Base-by-base conservation (phyloP, 1,140 invertebrate species). In the Tribolium madens region DNA sequence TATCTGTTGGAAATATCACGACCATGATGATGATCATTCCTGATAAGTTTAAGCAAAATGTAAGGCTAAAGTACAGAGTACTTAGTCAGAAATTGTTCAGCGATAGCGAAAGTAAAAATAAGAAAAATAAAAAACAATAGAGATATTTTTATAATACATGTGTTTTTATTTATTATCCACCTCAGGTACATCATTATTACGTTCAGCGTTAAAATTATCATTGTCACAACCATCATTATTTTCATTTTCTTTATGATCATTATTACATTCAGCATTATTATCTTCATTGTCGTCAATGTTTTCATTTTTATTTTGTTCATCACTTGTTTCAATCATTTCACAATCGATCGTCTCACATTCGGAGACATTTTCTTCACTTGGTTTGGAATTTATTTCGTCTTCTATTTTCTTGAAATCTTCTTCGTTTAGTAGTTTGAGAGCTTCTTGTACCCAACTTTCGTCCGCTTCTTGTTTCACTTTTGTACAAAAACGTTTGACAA, bases 1-100 rank as follows among this genome's bases (percentile, higher is more conserved):
- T 98, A n/a, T 97, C 96, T 85, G 86, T 96, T 73, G 97, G 97
- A 10, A 98, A 98, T 85, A 91, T 90, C 14, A 96, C 93, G 2
- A 98, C 96, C 3, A 91, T 92, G 0, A 83, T 92, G 53, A 89
- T 93, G 87, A 95, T 97, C n/a, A 93, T 98, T 78, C 93, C 94
- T 15, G 93, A 97, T 86, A 98, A 98, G 87, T 87, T 97, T 48
- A 92, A 90, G 76, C 91, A 94, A 81, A 88, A 90, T 78, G 88
- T 92, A 12, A 88, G 86, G 74, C 86, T 88, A 64, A 84, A 86
- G 10, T 88, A 88, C 64, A 77, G 60, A 69, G 36, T 80, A 12
- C 21, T 72, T 26, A 72, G 70, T 26, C 46, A 50, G 42, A 50
- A 31, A 72, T 72, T 72, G 57, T 33, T 21, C 10, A 64, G 10